Percentiles rank a stretch among this genome's conserved stretches.
These are phyloP conservation scores for Spermophilus dauricus DNA, from an alignment of 2,113 vertebrate species.

Conservation along the genomic window DNA sequence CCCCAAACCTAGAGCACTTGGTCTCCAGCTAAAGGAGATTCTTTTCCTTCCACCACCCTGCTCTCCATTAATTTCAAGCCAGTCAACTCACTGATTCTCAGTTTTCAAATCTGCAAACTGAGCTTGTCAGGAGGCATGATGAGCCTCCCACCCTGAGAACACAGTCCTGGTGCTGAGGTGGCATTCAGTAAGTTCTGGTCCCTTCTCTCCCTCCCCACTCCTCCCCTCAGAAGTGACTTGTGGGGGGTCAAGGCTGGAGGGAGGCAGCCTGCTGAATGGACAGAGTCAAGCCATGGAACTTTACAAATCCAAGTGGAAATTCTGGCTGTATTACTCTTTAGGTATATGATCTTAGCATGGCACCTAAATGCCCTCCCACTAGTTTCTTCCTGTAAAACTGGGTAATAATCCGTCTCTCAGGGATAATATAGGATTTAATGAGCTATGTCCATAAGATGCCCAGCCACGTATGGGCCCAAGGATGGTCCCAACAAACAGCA, in stretches of 20 bases:
- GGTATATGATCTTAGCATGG: background rate
- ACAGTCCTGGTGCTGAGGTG: rapidly evolving
- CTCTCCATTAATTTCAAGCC: too few species aligned
- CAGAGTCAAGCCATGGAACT: background rate
- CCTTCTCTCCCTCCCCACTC: background rate
- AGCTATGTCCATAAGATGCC: background rate
- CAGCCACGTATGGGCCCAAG: rapidly evolving
- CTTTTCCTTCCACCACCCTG: background rate
- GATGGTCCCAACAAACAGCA: background rate
- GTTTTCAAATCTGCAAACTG: background rate
- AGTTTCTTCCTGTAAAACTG: background rate
- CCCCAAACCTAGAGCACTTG: rapidly evolving
- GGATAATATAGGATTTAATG: rapidly evolving
- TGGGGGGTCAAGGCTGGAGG: rapidly evolving
- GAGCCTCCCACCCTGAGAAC: background rate
- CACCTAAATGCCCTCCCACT: background rate
- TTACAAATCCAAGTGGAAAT: background rate
- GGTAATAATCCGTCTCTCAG: background rate
- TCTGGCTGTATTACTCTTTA: background rate
- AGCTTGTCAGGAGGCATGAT: background rate
- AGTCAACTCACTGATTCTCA: background rate
- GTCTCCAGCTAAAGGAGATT: background rate
- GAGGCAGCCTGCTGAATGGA: background rate
- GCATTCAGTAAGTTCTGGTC: background rate
- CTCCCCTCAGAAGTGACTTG: background rate